A percentile compares a stretch with the other conserved stretches of the same genome.
Conservation (phyloP, 2,888 invertebrate species). For the Cephonodes hylas region DNA sequence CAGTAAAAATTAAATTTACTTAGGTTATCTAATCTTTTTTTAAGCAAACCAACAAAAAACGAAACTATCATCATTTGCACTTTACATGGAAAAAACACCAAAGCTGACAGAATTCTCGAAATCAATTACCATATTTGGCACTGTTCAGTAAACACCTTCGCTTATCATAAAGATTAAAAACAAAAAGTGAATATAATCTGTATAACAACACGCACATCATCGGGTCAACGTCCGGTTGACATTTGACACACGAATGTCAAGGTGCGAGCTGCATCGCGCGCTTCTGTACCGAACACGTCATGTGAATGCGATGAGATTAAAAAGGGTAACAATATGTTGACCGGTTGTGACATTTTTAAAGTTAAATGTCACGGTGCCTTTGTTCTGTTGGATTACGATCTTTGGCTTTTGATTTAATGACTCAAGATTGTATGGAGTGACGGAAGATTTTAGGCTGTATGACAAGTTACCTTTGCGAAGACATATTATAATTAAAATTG, state of each 20-base stretch:
- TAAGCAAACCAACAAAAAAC: too few relatives aligned
- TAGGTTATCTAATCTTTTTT: too few relatives aligned
- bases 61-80: too few relatives aligned
- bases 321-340: slow-evolving; percentile 20
- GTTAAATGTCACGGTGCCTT: slow-evolving; percentile 33
- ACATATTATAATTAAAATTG: background rate
- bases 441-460: background rate
- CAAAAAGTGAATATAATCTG: slow-evolving; percentile 38
- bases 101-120: too few relatives aligned
- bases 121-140: background rate
- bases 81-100: background rate
- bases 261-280: slow-evolving; percentile 50
- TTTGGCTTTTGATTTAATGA: background rate
- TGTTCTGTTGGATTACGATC: background rate
- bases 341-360: slow-evolving; percentile 32
- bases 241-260: slow-evolving; percentile 80
- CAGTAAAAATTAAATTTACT: too few relatives aligned
- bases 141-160: background rate
- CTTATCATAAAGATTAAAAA: slow-evolving; percentile 25
- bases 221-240: slow-evolving; percentile 70
- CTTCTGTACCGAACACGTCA: slow-evolving; percentile 26
- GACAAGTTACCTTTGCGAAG: background rate
- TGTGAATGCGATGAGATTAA: slow-evolving; percentile 35
- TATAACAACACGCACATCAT: slow-evolving; percentile 49
- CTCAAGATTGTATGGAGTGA: background rate